Evolutionary conservation across 2,113 vertebrate species (phyloP).

Genomic region (Nycticryphes semicollaris): DNA sequence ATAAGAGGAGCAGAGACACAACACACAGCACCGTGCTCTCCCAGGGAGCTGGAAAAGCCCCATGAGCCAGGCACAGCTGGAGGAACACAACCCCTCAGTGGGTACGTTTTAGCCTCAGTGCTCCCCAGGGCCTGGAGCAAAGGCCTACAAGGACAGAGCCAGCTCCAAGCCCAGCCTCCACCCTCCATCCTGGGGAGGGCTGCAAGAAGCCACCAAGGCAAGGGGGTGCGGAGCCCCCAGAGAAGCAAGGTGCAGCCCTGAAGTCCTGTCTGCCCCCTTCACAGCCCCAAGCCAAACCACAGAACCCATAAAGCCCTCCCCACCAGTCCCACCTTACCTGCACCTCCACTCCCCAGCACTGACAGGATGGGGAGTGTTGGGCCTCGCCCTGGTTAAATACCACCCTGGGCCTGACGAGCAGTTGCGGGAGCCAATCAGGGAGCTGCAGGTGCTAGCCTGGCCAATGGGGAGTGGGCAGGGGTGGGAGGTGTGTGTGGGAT

Average conservation of each 20-base stretch:
- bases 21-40: not conserved
- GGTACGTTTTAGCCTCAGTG: rapidly evolving
- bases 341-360: rapidly evolving
- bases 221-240: not conserved
- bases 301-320: rapidly evolving
- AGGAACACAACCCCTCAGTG: not conserved
- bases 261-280: too few relatives aligned
- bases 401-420: not conserved
- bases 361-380: rapidly evolving
- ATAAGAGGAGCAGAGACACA: not conserved
- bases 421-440: not conserved
- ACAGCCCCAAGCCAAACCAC: rapidly evolving
- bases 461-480: not conserved
- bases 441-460: not conserved
- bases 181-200: not conserved
- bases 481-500: not conserved
- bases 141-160: not conserved
- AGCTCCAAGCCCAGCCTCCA: rapidly evolving
- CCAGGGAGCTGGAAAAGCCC: not conserved
- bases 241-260: not conserved
- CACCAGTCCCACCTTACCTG: not conserved
- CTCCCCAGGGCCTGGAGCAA: not conserved
- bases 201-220: rapidly evolving
- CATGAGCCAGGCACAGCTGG: rapidly evolving
- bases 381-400: not conserved